Conservation (phyloP, 64 coral and sea anemone species). For the Trachythela sp. region DNA sequence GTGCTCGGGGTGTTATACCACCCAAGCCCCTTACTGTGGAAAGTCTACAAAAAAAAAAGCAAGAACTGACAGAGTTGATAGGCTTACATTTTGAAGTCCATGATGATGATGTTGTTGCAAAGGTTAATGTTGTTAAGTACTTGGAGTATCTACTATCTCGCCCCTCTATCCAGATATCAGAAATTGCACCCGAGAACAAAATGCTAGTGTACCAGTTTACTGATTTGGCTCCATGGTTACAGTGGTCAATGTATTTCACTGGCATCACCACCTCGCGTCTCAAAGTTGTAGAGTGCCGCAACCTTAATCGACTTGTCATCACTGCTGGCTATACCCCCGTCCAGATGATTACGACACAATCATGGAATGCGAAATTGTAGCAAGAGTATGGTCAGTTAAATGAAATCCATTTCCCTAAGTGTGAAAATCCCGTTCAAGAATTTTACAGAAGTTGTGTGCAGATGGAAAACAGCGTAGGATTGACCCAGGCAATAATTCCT, state of each 20-base stretch:
- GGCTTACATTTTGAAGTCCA: slow-evolving; percentile 16
- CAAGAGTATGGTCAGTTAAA: background rate
- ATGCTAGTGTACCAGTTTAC: slow-evolving; percentile 23
- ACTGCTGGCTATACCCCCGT: slow-evolving; percentile 14
- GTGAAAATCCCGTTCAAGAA: background rate
- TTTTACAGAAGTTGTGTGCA: slow-evolving; percentile 14
- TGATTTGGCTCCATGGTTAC: slow-evolving; percentile 33
- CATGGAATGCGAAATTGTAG: background rate
- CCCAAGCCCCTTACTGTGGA: background rate
- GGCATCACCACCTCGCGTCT: slow-evolving; percentile 29
- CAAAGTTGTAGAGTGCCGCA: slow-evolving; percentile 32
- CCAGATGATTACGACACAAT: slow-evolving; percentile 27
- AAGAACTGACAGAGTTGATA: slow-evolving; percentile 1
- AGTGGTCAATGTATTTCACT: slow-evolving; percentile 53
- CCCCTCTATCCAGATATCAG: background rate
- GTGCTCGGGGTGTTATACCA: background rate
- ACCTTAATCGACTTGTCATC: background rate
- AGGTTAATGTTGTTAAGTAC: slow-evolving; percentile 26
- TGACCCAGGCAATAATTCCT: slow-evolving; percentile 19
- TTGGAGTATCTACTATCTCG: background rate
- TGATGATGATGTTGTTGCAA: slow-evolving; percentile 22
- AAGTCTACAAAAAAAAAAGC: background rate
- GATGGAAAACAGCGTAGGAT: slow-evolving; percentile 35
- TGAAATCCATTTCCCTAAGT: background rate
- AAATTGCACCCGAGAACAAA: background rate